phyloP scores from a whole-genome alignment of 2,888 invertebrate species.

The Acanthosepion pharaonis region DNA sequence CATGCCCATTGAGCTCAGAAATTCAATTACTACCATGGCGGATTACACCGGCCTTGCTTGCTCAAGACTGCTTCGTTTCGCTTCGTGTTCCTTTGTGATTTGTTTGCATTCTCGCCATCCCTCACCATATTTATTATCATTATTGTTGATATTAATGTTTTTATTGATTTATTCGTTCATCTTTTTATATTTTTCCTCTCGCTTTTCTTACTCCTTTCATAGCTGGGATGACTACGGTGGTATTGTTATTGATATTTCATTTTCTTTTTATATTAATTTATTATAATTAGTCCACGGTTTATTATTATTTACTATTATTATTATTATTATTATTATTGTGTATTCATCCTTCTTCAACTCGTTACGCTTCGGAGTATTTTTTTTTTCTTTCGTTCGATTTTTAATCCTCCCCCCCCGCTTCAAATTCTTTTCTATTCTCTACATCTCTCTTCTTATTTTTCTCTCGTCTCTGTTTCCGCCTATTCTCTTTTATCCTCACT shows the following conservation, averaged over 20 bases:
- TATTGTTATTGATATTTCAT: too few relatives aligned
- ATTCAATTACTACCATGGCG: slow-evolving; percentile 22
- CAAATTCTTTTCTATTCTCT: neutral
- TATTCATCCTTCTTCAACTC: too few relatives aligned
- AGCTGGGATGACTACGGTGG: too few relatives aligned
- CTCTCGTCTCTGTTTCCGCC: neutral
- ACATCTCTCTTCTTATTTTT: neutral
- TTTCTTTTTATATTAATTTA: too few relatives aligned
- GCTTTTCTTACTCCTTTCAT: neutral
- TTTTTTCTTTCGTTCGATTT: too few relatives aligned
- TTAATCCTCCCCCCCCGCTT: neutral
- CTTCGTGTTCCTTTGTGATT: neutral
- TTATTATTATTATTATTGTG: too few relatives aligned
- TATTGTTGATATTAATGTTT: neutral
- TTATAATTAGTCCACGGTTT: too few relatives aligned
- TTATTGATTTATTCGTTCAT: neutral
- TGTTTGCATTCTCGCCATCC: neutral
- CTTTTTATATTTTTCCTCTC: neutral
- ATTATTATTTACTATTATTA: too few relatives aligned
- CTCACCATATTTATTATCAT: neutral
- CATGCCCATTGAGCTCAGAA: slow-evolving; percentile 33
- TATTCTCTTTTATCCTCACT: neutral
- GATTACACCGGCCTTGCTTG: neutral
- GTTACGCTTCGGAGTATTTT: too few relatives aligned
- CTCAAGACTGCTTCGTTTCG: slow-evolving; percentile 6